Percentiles rank a stretch among this genome's conserved stretches.
These are phyloP conservation scores for Meriones psammophilus DNA, from an alignment of 2,797 vertebrate species.

Conservation along the genomic window DNA sequence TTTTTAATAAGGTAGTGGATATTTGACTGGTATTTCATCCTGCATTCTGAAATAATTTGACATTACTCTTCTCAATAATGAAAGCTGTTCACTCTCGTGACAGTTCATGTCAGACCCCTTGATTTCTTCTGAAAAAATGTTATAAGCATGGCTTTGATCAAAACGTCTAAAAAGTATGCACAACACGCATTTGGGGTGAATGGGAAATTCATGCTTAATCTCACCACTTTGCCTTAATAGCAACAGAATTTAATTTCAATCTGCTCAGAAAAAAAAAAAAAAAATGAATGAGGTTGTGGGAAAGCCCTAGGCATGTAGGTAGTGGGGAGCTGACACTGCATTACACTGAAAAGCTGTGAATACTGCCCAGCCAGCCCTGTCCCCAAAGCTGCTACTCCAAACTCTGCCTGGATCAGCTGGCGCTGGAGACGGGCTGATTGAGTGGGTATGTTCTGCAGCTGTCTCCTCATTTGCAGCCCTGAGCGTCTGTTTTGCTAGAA, in stretches of 20 bases:
- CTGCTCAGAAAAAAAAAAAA: background rate
- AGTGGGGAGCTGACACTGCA: background rate
- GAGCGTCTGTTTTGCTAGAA: background rate
- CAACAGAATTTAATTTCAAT: slow-evolving; percentile 38
- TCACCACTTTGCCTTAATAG: slow-evolving; percentile 51
- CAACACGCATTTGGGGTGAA: background rate
- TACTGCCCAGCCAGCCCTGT: background rate
- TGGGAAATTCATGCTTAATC: slow-evolving; percentile 10
- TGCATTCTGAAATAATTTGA: slow-evolving; percentile 60
- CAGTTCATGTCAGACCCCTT: slow-evolving; percentile 24
- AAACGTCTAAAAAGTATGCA: slow-evolving; percentile 31
- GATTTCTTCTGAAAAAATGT: slow-evolving; percentile 54
- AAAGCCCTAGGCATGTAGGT: background rate
- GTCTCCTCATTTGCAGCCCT: background rate
- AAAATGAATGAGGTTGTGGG: background rate
- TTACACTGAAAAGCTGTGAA: background rate
- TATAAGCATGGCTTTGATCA: slow-evolving; percentile 26
- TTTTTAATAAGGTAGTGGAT: slow-evolving; percentile 62
- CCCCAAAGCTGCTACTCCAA: background rate
- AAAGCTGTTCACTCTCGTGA: slow-evolving; percentile 47
- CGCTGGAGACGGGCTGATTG: background rate
- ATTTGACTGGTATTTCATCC: slow-evolving; percentile 52
- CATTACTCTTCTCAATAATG: slow-evolving; percentile 23
- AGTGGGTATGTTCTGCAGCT: background rate
- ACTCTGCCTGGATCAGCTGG: background rate